A percentile compares a stretch with the other conserved stretches of the same genome.
Conservation (phyloP, 35 echinoderm and acorn worm genomes). For the Acanthaster planci region DNA sequence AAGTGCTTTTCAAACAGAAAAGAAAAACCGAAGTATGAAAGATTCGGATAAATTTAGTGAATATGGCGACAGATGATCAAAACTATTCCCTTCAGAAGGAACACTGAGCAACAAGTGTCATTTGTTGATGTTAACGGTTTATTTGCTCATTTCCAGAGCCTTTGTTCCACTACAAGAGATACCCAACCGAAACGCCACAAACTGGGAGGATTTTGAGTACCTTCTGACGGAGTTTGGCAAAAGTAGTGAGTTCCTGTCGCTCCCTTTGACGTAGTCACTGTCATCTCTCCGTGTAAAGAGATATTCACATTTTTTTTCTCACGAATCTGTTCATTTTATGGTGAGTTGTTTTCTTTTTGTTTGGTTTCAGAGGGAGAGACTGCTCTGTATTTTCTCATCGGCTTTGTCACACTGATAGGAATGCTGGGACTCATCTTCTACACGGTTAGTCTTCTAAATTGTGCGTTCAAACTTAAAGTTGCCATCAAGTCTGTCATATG, state of each 20-base stretch:
- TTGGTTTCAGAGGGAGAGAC: constrained; percentile 70
- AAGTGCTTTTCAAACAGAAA: no score
- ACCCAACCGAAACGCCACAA: constrained; percentile 42
- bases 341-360: neutral
- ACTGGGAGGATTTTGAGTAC: constrained; percentile 64
- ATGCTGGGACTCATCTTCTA: constrained; percentile 67
- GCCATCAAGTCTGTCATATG: no score
- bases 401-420: constrained; percentile 68
- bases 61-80: no score
- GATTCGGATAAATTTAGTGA: no score
- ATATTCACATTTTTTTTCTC: no score
- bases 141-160: constrained; percentile 54
- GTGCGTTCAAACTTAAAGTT: neutral
- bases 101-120: no score
- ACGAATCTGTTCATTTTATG: neutral
- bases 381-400: constrained; percentile 79
- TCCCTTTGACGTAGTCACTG: no score
- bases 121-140: neutral
- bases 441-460: constrained; percentile 63
- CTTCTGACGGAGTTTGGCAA: constrained; percentile 68
- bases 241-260: constrained; percentile 47
- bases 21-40: no score
- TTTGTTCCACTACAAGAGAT: constrained; percentile 65
- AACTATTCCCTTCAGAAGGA: no score
- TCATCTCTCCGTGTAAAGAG: no score